Evolutionary conservation across 2,797 vertebrate genomes (phyloP).

Genomic region (Myotis findleyi): DNA sequence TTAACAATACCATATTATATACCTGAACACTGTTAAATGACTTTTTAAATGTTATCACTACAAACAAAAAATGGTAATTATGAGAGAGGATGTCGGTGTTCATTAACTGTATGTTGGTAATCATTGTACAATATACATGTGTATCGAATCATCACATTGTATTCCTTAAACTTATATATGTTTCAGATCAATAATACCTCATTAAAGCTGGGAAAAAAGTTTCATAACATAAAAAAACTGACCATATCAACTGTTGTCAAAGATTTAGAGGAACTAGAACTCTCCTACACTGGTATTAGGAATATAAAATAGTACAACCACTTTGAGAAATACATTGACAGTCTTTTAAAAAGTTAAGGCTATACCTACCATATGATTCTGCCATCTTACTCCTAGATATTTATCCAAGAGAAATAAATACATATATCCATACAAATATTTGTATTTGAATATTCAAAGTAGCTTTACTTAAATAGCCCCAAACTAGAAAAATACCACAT

Average conservation of each 20-base stretch:
- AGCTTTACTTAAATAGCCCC: neutral
- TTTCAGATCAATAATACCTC: neutral
- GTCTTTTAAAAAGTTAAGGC: neutral
- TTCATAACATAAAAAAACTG: neutral
- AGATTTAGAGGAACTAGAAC: neutral
- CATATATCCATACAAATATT: neutral
- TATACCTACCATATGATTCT: neutral
- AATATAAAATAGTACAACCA: neutral
- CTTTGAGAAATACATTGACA: neutral
- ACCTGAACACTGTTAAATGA: neutral
- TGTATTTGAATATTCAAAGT: neutral
- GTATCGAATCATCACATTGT: neutral
- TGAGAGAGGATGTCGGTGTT: neutral
- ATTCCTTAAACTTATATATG: neutral
- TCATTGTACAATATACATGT: neutral
- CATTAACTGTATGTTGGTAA: neutral
- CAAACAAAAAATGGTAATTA: neutral
- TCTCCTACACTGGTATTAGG: neutral
- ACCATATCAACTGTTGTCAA: neutral
- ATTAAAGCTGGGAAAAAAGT: neutral
- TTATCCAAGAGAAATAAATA: neutral
- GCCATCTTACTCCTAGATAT: neutral
- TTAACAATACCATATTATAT: neutral
- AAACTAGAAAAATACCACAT: neutral
- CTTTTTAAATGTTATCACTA: neutral